Percentiles rank a stretch among this genome's conserved stretches.
Evolutionary conservation across 2,113 vertebrate genomes (phyloP).

Genomic region (Serilophus lunatus): DNA sequence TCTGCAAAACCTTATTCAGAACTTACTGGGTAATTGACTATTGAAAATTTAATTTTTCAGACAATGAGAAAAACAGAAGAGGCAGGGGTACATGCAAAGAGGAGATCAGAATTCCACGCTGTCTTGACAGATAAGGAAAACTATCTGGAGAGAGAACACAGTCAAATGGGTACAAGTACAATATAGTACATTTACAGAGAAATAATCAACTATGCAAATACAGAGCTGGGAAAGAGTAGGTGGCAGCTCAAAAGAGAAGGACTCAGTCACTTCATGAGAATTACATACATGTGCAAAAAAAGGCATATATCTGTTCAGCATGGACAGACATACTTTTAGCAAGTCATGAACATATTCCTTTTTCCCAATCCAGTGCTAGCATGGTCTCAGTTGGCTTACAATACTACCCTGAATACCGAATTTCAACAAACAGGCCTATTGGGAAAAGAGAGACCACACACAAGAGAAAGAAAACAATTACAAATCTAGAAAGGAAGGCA

Average conservation of each 20-base stretch:
- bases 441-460: not conserved
- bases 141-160: not conserved
- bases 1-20: not conserved
- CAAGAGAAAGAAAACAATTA: not conserved
- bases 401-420: not conserved
- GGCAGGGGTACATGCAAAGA: not conserved
- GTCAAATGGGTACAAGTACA: not conserved
- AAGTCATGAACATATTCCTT: not conserved
- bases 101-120: not conserved
- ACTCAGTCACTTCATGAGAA: not conserved
- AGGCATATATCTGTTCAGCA: not conserved
- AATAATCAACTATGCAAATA: not conserved
- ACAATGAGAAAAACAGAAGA: not conserved
- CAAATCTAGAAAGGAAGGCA: not conserved
- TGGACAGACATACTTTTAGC: not conserved
- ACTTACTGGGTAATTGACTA: not conserved
- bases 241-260: not conserved
- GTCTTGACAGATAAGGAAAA: not conserved
- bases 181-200: not conserved
- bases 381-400: not conserved
- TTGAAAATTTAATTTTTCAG: not conserved
- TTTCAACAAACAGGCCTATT: not conserved
- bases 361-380: not conserved
- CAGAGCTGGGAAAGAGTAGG: not conserved
- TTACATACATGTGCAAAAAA: not conserved